Conservation (phyloP, 2,797 vertebrate species). For the Sebastes minor region DNA sequence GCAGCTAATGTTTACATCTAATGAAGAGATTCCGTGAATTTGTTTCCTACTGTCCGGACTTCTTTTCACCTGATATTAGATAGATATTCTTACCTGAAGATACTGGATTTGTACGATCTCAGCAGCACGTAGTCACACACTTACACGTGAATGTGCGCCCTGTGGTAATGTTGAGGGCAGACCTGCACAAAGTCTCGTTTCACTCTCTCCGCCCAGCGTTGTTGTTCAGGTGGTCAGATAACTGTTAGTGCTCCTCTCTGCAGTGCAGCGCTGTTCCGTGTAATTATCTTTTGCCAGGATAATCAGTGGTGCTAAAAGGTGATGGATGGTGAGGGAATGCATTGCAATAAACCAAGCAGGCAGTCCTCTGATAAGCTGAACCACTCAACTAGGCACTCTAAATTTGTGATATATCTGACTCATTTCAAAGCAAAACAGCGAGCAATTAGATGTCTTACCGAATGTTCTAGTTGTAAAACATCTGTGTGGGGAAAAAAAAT, state of each 20-base stretch:
- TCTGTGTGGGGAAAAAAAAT: neutral
- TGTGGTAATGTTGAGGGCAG: constrained; percentile 35
- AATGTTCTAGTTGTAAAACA: constrained; percentile 34
- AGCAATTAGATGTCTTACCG: constrained; percentile 45
- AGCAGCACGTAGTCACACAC: neutral
- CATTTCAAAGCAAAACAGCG: constrained; percentile 47
- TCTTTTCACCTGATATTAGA: neutral
- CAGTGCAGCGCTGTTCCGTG: constrained; percentile 35
- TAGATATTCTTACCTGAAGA: neutral
- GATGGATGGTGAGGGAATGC: constrained; percentile 70
- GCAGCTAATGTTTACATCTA: neutral
- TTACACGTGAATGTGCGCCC: neutral
- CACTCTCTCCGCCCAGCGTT: constrained; percentile 33
- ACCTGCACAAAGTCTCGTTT: constrained; percentile 25
- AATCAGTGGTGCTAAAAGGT: constrained; percentile 75
- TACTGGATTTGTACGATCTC: neutral
- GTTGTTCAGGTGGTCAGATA: constrained; percentile 65
- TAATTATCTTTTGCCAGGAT: constrained; percentile 71
- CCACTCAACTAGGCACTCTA: constrained; percentile 22
- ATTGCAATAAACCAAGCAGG: constrained; percentile 61
- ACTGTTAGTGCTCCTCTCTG: constrained; percentile 42
- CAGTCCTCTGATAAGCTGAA: constrained; percentile 50
- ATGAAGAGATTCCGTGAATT: accelerated
- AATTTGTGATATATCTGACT: constrained; percentile 46
- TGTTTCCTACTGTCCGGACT: neutral